Conservation (phyloP, 2,113 vertebrate genomes). For the Poeciliopsis prolifica region DNA sequence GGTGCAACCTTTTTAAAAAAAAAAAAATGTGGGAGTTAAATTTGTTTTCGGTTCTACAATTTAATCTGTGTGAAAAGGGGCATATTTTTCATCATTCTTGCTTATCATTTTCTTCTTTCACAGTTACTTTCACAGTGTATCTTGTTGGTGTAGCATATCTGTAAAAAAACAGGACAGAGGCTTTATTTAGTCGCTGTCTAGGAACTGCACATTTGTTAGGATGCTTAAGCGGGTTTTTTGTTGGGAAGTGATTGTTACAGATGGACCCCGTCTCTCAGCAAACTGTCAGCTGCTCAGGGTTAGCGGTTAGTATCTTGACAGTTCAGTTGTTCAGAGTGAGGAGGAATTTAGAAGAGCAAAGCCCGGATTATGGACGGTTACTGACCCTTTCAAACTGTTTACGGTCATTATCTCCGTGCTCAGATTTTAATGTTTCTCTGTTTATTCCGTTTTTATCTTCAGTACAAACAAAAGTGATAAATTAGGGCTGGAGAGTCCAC, state of each 20-base stretch:
- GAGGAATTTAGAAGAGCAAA: slow-evolving; percentile 34
- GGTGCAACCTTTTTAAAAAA: neutral
- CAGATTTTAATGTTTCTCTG: slow-evolving; percentile 35
- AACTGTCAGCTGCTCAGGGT: slow-evolving; percentile 37
- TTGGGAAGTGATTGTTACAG: slow-evolving; percentile 14
- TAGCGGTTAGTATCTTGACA: slow-evolving; percentile 43
- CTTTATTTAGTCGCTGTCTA: too few species aligned
- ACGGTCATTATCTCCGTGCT: slow-evolving; percentile 41
- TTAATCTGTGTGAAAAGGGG: neutral
- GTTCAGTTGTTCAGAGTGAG: slow-evolving; percentile 25
- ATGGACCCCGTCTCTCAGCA: slow-evolving; percentile 28
- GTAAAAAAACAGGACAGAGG: neutral
- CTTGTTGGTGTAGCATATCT: neutral
- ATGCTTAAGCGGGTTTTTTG: slow-evolving; percentile 8
- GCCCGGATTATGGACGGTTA: slow-evolving; percentile 41
- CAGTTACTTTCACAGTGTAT: neutral
- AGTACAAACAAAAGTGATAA: slow-evolving; percentile 29
- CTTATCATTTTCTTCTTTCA: neutral
- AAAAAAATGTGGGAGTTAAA: neutral
- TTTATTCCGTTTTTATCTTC: slow-evolving; percentile 25
- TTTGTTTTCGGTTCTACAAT: neutral
- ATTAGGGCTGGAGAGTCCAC: slow-evolving; percentile 3
- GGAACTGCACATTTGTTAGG: slow-evolving; percentile 22
- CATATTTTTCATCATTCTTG: neutral
- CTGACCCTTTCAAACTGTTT: slow-evolving; percentile 59